These are phyloP conservation scores for Axinella damicornis DNA, from an alignment of 37 sponge, comb jelly and placozoan species.

Conservation along the genomic window DNA sequence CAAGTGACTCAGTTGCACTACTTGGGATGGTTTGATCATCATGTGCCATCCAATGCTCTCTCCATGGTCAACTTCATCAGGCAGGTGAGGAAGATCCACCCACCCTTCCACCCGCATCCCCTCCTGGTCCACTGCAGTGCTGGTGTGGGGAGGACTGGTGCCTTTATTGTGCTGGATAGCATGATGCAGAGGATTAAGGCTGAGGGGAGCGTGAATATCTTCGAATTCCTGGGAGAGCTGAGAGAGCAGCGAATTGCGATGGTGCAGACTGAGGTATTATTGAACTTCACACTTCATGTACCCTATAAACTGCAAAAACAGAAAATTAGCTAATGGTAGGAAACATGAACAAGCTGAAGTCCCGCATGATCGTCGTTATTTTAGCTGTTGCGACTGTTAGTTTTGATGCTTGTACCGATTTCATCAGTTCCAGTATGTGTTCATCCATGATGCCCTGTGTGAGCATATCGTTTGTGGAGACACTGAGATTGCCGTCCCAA, in stretches of 20 bases:
- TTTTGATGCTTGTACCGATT: too few relatives aligned
- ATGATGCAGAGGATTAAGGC: conserved; percentile 60
- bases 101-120: conserved; percentile 16
- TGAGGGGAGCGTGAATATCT: conserved; percentile 52
- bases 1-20: conserved; percentile 72
- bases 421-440: too few relatives aligned
- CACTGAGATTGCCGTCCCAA: conserved; percentile 59
- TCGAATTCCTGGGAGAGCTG: conserved; percentile 38
- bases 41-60: conserved; percentile 73
- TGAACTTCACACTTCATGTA: too few relatives aligned
- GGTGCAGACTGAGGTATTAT: conserved; percentile 80
- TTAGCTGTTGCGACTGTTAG: too few relatives aligned
- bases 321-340: too few relatives aligned
- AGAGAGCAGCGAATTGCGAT: conserved; percentile 51
- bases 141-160: too few relatives aligned
- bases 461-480: conserved; percentile 84
- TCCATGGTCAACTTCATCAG: conserved; percentile 70
- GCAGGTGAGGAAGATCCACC: conserved; percentile 55
- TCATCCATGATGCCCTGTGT: conserved; percentile 85
- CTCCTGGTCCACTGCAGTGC: conserved; percentile 89
- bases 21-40: conserved; percentile 85
- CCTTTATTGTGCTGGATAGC: conserved; percentile 71
- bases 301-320: too few relatives aligned
- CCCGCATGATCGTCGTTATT: too few relatives aligned
- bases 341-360: too few relatives aligned